These are phyloP conservation scores for Vanessa tameamea DNA, from an alignment of 1,140 invertebrate species.

Conservation along the genomic window DNA sequence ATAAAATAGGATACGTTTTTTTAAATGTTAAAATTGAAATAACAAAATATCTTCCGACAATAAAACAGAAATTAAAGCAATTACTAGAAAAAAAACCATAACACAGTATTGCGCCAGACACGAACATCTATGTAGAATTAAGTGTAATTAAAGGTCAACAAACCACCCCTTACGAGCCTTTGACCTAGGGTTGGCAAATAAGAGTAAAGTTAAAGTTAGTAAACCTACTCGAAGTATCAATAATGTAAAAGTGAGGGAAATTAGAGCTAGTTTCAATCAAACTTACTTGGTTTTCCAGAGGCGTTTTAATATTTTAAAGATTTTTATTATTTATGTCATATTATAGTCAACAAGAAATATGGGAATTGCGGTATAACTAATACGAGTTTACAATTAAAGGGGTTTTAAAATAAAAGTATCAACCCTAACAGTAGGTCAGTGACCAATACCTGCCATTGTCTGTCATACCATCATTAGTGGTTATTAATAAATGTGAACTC, in stretches of 20 bases:
- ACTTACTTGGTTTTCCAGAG: no score
- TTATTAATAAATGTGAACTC: constrained; percentile 25
- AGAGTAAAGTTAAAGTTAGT: no score
- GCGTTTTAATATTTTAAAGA: no score
- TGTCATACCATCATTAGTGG: constrained; percentile 23
- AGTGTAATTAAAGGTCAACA: constrained; percentile 17
- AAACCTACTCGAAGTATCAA: no score
- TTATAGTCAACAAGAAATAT: no score
- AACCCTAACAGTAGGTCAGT: constrained; percentile 10
- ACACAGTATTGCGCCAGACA: background rate
- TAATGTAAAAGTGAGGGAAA: no score
- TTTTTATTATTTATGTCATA: no score
- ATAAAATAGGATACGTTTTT: background rate
- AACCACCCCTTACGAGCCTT: constrained; percentile 6
- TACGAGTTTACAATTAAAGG: background rate
- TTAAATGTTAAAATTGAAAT: background rate
- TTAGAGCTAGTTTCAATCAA: no score
- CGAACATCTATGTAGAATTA: constrained; percentile 14
- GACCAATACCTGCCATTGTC: constrained; percentile 5
- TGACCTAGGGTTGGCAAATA: constrained; percentile 15
- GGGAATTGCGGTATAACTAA: no score
- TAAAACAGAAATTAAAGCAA: constrained; percentile 10
- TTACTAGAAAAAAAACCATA: constrained; percentile 12
- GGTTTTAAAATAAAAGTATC: background rate
- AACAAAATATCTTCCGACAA: background rate